Evolutionary conservation across 2,797 vertebrate species (phyloP), one percentile per base, ranked within the genome.

Genomic region (Neopelma chrysocephalum): DNA sequence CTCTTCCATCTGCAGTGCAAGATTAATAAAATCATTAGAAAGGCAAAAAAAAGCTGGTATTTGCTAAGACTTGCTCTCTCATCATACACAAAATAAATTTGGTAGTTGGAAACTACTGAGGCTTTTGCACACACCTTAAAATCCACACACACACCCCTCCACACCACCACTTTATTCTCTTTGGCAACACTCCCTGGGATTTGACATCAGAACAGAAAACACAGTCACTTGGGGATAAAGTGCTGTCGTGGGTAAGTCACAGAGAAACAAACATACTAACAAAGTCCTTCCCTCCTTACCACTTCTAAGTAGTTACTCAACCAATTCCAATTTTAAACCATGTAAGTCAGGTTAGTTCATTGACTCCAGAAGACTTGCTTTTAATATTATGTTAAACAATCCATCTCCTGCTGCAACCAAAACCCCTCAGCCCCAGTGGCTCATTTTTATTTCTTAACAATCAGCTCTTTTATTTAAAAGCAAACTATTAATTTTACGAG

Each of bases 1-100:
- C 98, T 99, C 99, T 93, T 99, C 99, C 98, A 99, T 99, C 99
- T 99, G 97, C 80, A 97, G 96, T 61, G 22, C 38, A 94, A 96
- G 89, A 93, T 73, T 43, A 92, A 82, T 50, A 87, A 84, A 72
- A 75, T 68, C 70, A 77, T 48, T 4, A 78, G 4, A 65, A 47
- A 62, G 22, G 54, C 11, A 93, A 32, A 75, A 91, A 89, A 56
- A 15, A 64, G 38, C 2, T 45, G 18, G 4, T 36, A 45, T 38
- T 58, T 50, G 34, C 13, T 43, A 72, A 53, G 21, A 75, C 9
- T 22, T 38, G 15, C 15, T 65, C 40, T 87, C 40, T 87, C 38
- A 23, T 4, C 0, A 0, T 3, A 89, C 3, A 81, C 3, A 51
- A 73, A 90, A 62, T 69, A 0, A 48, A 58, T 89, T 13, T n/a